phyloP scores from a whole-genome alignment of 2,888 invertebrate genomes.

The Phengaris arion region DNA sequence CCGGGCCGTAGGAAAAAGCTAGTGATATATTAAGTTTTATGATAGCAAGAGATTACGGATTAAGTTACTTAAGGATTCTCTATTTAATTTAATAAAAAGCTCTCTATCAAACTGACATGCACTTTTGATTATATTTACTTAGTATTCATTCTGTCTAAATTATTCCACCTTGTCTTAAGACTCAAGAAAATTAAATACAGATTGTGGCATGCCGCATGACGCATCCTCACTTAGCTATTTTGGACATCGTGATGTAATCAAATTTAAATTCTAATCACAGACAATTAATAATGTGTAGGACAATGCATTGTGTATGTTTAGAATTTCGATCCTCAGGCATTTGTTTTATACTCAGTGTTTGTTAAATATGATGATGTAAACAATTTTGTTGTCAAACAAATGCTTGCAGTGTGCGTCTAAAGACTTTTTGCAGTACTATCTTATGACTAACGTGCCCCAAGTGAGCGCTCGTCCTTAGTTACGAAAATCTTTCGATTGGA shows the following conservation, averaged over 20 bases:
- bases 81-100: no score
- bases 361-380: background rate
- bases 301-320: background rate
- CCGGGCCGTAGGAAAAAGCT: no score
- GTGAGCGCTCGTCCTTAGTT: no score
- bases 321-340: background rate
- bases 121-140: background rate
- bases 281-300: background rate
- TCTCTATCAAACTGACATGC: no score
- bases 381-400: background rate
- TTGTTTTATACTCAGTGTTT: background rate
- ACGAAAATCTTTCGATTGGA: no score
- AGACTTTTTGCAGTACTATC: no score
- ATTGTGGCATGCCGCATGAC: constrained; percentile 22
- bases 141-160: background rate
- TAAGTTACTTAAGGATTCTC: no score
- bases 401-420: background rate
- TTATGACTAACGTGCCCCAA: no score
- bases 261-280: constrained; percentile 13
- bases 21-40: no score
- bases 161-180: constrained; percentile 1
- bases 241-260: background rate
- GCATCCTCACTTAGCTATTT: constrained; percentile 5
- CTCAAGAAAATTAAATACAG: constrained; percentile 4
- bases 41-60: no score